Evolutionary conservation across 2,797 vertebrate genomes (phyloP), one percentile per base, ranked within the genome.

Genomic region (Odontamblyopus rebecca): DNA sequence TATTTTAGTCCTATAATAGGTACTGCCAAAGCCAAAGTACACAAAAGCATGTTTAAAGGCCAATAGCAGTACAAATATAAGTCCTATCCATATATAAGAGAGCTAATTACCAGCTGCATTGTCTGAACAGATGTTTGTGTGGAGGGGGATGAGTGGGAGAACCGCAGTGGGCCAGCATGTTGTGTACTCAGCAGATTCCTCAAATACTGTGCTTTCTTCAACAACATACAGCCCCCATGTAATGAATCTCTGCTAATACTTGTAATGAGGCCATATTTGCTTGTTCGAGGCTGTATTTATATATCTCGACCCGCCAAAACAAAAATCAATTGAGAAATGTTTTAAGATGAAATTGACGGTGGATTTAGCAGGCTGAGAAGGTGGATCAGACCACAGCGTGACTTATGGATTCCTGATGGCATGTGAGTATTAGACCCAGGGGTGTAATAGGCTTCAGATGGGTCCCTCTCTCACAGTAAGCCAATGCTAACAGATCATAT

Each of bases 361-460:
- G 11, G 41, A 65, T 65, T 79, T 77, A 67, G 57, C 51, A 59
- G 63, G 69, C 75, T 72, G 67, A 68, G 76, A 72, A 53, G 53
- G 70, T 53, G 71, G 72, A 72, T 78, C 69, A 38, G 70, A 69
- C 1, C 79, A 53, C 75, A 78, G n/a, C 23, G 44, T 56, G 72
- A 48, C 59, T 35, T 75, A 56, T 66, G 73, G 51, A 76, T 77
- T 75, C 59, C 67, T 68, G 54, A 56, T 59, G 35, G 51, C 29
- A 66, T 56, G 35, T 70, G 54, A 11, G 74, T 70, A 48, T 11
- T 12, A 64, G 70, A 72, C 73, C 57, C 74, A 63, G 68, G 76
- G 77, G 70, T 86, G 75, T 91, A 91, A 93, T 88, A 48, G 74
- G 59, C 79, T 84, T 90, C 89, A 91, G 76, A 90, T 91, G 90